Evolutionary conservation across 2,888 invertebrate species (phyloP), one percentile per base, ranked within the genome.

Genomic region (Salticus scenicus): DNA sequence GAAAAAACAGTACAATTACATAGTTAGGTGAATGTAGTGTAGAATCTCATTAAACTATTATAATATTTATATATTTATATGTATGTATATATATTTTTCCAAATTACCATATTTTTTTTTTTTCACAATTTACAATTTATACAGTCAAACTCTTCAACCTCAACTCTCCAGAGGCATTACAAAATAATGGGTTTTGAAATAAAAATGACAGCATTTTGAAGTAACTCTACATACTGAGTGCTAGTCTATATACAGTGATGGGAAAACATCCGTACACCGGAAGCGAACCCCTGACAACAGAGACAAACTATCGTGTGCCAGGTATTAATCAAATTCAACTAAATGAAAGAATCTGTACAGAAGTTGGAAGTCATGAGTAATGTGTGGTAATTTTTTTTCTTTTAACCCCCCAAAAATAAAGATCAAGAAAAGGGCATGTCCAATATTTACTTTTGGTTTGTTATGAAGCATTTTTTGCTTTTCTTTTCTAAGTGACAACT

Each of bases 241-340:
- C 86, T 86, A 86, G 75, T 86, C 86, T 86, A 86, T 86, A 69
- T 86, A 86, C 86, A 86, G 80, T 86, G 86, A 80, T 85, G 31
- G 63, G 74, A 37, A 20, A 51, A 57, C 51, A 51, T 33, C 69
- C 63, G 37, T 8, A 67, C 72, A 71, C 30, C 24, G 67, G 70
- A 31, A 14, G 12, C 10, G 57, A 57, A n/a, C 72, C 70, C 77
- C 70, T 30, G 47, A 70, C 37, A 75, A 79, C 80, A 86, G 57
- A 85, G 71, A 80, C 57, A 85, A 76, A 86, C 64, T 80, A 86
- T 80, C 71, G 41, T 76, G 80, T 80, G 80, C 86, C 86, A 80
- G 66, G 73, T 42, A 63, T 24, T 66, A 79, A 69, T 78, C 41
- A 72, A 37, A 76, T 63, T 74, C 30, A 86, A 77, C 80, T 73